Percentiles rank a stretch among this genome's conserved stretches.
Evolutionary conservation across 1,140 invertebrate genomes (phyloP).

Genomic region (Caenorhabditis briggsae): DNA sequence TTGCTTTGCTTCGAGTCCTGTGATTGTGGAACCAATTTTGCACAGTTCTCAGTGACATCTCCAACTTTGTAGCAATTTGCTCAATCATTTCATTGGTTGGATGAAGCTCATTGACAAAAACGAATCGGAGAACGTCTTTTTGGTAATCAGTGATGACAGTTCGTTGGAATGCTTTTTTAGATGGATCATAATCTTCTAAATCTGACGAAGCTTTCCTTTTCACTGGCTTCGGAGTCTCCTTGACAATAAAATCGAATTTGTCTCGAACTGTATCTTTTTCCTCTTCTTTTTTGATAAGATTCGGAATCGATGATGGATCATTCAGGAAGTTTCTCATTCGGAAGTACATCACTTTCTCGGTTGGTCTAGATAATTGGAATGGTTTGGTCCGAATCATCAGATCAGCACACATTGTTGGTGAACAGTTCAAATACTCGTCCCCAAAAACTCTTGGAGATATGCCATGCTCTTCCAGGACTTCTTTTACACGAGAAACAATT

Average conservation of each 20-base stretch:
- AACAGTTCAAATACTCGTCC: constrained; percentile 27
- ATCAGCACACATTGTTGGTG: constrained; percentile 32
- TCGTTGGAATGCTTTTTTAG: constrained; percentile 79
- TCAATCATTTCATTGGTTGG: constrained; percentile 93
- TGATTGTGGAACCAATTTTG: constrained; percentile 99
- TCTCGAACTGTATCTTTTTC: neutral
- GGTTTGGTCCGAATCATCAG: constrained; percentile 35
- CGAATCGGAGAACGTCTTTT: constrained; percentile 92
- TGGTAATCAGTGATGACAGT: constrained; percentile 97
- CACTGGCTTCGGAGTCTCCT: neutral
- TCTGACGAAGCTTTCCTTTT: constrained; percentile 21
- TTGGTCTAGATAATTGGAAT: neutral
- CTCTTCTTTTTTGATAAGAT: constrained; percentile 6
- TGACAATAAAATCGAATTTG: neutral
- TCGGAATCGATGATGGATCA: neutral
- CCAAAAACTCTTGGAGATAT: constrained; percentile 36
- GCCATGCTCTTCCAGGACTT: constrained; percentile 2
- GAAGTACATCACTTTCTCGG: neutral
- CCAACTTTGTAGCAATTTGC: constrained; percentile 90
- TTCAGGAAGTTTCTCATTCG: constrained; percentile 3
- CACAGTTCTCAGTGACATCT: constrained; percentile 92
- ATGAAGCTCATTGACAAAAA: constrained; percentile 94
- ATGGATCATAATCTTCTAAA: constrained; percentile 1
- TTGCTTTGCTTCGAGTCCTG: constrained; percentile 91
- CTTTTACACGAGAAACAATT: constrained; percentile 58